These are phyloP conservation scores for Rutilus rutilus DNA, from an alignment of 2,113 vertebrate genomes.

Conservation along the genomic window DNA sequence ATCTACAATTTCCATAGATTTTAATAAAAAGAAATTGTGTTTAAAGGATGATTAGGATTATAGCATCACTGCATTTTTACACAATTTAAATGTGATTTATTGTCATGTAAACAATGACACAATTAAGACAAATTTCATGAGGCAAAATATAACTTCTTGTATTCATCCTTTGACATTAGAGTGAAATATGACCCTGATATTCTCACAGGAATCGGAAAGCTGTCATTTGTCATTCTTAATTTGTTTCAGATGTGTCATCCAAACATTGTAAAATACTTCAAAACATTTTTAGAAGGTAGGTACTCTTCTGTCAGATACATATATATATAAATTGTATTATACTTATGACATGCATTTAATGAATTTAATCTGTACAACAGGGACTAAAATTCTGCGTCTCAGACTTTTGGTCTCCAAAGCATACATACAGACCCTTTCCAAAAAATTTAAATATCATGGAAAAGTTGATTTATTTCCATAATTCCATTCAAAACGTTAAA, in stretches of 20 bases:
- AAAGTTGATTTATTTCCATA: too few relatives aligned
- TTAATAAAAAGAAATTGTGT: not conserved
- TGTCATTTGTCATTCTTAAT: not conserved
- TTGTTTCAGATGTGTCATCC: slow-evolving; percentile 84
- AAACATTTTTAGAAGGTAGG: slow-evolving; percentile 92
- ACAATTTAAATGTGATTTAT: not conserved
- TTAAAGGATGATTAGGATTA: not conserved
- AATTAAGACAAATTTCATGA: not conserved
- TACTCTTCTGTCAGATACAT: slow-evolving; percentile 29
- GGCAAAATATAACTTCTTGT: not conserved
- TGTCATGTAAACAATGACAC: not conserved
- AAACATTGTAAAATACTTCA: slow-evolving; percentile 89
- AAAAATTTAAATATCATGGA: too few relatives aligned
- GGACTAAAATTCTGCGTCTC: not conserved
- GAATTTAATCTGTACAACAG: not conserved
- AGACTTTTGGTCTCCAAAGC: too few relatives aligned
- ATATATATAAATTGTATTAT: not conserved
- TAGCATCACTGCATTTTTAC: not conserved
- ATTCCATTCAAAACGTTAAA: too few relatives aligned
- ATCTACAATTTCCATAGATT: not conserved
- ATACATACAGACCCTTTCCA: too few relatives aligned
- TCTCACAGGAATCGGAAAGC: not conserved
- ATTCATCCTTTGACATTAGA: not conserved
- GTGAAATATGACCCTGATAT: not conserved
- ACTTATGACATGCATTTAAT: not conserved